A percentile compares a stretch with the other conserved stretches of the same genome.
Evolutionary conservation across 2,113 vertebrate genomes (phyloP).

Genomic region (Stigmatopora argus): DNA sequence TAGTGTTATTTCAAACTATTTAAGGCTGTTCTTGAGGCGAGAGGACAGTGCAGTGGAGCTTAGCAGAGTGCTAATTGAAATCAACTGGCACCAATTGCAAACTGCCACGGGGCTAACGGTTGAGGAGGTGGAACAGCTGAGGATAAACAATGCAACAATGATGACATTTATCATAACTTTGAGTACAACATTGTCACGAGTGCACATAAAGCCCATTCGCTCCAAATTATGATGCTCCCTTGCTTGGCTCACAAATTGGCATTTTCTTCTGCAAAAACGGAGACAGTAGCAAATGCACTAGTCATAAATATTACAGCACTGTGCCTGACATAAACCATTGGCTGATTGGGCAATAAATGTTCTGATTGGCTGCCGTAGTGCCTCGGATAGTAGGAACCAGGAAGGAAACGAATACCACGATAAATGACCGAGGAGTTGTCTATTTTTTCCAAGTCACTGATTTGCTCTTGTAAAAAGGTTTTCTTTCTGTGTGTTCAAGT

Average conservation of each 20-base stretch:
- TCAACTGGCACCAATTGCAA: constrained; percentile 60
- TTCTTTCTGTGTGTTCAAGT: too few relatives aligned
- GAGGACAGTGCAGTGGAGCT: constrained; percentile 35
- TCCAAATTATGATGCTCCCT: background rate
- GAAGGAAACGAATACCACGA: too few relatives aligned
- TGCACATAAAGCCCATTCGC: background rate
- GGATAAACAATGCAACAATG: constrained; percentile 30
- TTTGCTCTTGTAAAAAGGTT: too few relatives aligned
- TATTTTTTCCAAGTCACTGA: too few relatives aligned
- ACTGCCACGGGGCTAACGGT: constrained; percentile 50
- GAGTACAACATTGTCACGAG: constrained; percentile 13
- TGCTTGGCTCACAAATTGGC: background rate
- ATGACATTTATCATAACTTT: constrained; percentile 30
- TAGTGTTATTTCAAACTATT: constrained; percentile 53
- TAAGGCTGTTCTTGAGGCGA: constrained; percentile 43
- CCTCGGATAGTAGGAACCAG: too few relatives aligned
- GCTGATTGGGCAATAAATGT: too few relatives aligned
- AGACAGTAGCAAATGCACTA: background rate
- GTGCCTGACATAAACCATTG: too few relatives aligned
- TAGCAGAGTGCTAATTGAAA: constrained; percentile 58
- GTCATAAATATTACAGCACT: too few relatives aligned
- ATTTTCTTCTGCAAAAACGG: background rate
- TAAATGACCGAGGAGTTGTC: too few relatives aligned
- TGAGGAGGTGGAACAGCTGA: constrained; percentile 20
- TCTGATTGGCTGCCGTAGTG: too few relatives aligned